Conservation (phyloP, 2,888 invertebrate genomes). For the Dinocampus coccinellae region DNA sequence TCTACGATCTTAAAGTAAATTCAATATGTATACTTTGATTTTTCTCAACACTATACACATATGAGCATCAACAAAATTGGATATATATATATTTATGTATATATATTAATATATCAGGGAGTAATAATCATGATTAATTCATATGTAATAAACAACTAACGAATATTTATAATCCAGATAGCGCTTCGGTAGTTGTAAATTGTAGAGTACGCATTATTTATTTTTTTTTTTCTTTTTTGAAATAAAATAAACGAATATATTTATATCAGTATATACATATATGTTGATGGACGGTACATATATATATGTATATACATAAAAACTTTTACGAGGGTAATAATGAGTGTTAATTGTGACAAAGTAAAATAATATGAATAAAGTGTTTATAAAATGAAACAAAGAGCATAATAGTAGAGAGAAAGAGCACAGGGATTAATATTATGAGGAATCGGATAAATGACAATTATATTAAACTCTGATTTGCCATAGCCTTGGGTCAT, state of each 20-base stretch:
- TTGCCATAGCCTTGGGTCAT: background rate
- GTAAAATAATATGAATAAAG: background rate
- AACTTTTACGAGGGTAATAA: background rate
- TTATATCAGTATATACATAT: too few species aligned
- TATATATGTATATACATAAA: background rate
- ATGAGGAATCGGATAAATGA: background rate
- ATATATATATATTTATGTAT: background rate
- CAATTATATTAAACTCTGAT: background rate
- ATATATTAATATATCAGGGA: background rate
- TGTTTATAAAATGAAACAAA: background rate
- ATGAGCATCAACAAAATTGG: background rate
- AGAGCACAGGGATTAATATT: background rate
- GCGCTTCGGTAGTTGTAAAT: background rate
- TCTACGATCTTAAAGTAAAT: constrained; percentile 6
- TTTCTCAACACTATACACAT: background rate
- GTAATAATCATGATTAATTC: background rate
- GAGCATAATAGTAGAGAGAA: too few species aligned
- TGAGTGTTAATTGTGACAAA: background rate
- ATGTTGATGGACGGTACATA: too few species aligned
- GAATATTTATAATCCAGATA: background rate
- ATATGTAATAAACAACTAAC: background rate
- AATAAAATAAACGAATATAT: too few species aligned
- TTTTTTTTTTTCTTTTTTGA: too few species aligned
- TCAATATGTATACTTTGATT: background rate
- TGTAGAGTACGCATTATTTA: background rate